A percentile compares a stretch with the other conserved stretches of the same genome.
Evolutionary conservation across 2,888 invertebrate genomes (phyloP).

Genomic region (Hesperia comma): DNA sequence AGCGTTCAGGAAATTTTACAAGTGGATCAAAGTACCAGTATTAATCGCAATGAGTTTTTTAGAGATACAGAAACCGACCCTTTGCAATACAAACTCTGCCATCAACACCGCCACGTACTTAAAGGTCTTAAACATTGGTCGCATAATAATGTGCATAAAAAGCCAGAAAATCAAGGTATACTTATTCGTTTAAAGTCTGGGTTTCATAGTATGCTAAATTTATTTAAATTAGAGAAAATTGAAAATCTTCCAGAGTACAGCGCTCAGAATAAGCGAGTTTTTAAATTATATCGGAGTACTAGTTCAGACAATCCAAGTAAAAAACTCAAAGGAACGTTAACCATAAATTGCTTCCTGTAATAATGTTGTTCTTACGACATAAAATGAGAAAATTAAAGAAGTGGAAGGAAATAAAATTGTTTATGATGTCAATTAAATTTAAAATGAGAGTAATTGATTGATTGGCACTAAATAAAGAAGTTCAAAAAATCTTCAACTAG

Average conservation of each 20-base stretch:
- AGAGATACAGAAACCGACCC: constrained; percentile 54
- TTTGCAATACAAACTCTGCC: constrained; percentile 51
- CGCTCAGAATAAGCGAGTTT: neutral
- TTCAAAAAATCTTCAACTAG: no score
- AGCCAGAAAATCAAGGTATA: neutral
- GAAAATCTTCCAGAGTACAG: constrained; percentile 20
- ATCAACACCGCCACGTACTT: constrained; percentile 55
- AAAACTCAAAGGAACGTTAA: neutral
- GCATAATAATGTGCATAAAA: neutral
- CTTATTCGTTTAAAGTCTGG: constrained; percentile 8
- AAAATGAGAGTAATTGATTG: no score
- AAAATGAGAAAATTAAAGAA: no score
- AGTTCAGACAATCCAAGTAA: constrained; percentile 4
- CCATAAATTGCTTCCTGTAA: no score
- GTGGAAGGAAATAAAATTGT: no score
- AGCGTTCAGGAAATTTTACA: constrained; percentile 46
- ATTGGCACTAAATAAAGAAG: no score
- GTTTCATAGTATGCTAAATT: constrained; percentile 13
- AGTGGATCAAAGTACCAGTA: constrained; percentile 49
- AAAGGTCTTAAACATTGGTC: constrained; percentile 53
- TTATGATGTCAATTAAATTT: no score
- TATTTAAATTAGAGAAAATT: constrained; percentile 26
- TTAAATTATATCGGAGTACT: constrained; percentile 24
- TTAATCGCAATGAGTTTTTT: constrained; percentile 41
- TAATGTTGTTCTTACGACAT: no score